These are phyloP conservation scores for Lota lota DNA, from an alignment of 2,113 vertebrate genomes.

Conservation along the genomic window DNA sequence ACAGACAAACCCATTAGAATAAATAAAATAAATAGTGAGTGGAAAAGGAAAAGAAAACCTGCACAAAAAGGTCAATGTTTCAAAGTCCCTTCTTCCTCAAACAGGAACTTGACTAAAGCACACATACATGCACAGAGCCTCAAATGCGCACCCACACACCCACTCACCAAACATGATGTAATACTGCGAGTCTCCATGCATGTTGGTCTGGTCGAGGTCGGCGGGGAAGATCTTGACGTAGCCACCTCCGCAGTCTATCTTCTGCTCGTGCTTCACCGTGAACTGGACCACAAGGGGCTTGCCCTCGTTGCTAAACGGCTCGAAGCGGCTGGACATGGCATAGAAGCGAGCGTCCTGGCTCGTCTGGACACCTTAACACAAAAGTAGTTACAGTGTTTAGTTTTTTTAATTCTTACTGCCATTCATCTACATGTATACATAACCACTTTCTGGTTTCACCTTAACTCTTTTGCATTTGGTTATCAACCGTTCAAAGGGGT, in stretches of 20 bases:
- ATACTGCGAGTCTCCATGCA: conserved; percentile 70
- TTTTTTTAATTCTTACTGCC: background rate
- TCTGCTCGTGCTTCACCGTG: conserved; percentile 79
- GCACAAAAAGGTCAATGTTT: background rate
- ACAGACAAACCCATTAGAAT: background rate
- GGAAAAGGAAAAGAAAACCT: too few species aligned
- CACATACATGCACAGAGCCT: background rate
- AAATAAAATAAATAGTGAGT: background rate
- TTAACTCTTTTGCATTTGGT: too few species aligned
- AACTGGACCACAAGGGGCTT: conserved; percentile 75
- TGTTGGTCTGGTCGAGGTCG: conserved; percentile 66
- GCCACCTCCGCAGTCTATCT: conserved; percentile 78
- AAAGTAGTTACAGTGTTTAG: background rate
- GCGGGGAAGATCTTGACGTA: conserved; percentile 77
- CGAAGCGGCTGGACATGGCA: conserved; percentile 72
- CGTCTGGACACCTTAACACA: conserved; percentile 71
- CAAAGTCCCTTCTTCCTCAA: background rate
- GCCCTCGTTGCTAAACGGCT: conserved; percentile 74
- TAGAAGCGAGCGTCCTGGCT: conserved; percentile 76
- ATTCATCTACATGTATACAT: too few species aligned
- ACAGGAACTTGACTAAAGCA: background rate
- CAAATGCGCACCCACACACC: background rate
- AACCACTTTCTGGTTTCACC: too few species aligned
- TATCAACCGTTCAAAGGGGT: too few species aligned
- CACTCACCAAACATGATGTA: conserved; percentile 80